Percentiles rank a stretch among this genome's conserved stretches.
phyloP scores from a whole-genome alignment of 1,140 invertebrate species.

The Nasonia longicornis region DNA sequence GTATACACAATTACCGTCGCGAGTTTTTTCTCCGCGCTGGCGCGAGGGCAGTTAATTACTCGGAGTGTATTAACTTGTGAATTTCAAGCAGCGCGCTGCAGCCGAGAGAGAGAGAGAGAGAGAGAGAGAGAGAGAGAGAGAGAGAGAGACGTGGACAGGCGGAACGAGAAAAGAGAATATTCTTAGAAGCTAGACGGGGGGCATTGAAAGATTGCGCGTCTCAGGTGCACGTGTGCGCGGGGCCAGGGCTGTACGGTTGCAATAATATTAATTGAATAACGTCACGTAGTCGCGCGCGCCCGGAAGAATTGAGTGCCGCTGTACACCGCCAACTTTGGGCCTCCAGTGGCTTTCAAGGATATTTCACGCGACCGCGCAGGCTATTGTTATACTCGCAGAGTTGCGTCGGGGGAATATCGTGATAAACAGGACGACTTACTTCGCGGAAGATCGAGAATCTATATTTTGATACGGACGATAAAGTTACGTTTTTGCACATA shows the following conservation, averaged over 20 bases:
- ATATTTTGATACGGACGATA: too few species aligned
- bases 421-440: too few species aligned
- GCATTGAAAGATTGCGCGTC: neutral
- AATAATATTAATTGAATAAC: constrained; percentile 38
- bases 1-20: constrained; percentile 20
- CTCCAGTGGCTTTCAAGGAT: constrained; percentile 13
- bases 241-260: neutral
- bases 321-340: neutral
- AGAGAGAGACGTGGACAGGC: neutral
- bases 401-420: too few species aligned
- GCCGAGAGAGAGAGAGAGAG: neutral
- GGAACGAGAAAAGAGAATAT: constrained; percentile 11
- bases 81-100: neutral
- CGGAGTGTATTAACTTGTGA: constrained; percentile 34
- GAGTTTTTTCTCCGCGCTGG: neutral
- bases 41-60: constrained; percentile 12
- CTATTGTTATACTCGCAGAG: neutral
- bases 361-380: neutral
- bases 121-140: too few species aligned
- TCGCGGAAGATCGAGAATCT: too few species aligned
- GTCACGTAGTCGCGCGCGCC: constrained; percentile 5
- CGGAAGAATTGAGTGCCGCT: neutral
- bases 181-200: neutral
- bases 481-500: too few species aligned
- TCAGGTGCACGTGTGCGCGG: neutral